Evolutionary conservation across 1,140 invertebrate species (phyloP), one percentile per base, ranked within the genome.

Genomic region (Sarcophaga bullata): DNA sequence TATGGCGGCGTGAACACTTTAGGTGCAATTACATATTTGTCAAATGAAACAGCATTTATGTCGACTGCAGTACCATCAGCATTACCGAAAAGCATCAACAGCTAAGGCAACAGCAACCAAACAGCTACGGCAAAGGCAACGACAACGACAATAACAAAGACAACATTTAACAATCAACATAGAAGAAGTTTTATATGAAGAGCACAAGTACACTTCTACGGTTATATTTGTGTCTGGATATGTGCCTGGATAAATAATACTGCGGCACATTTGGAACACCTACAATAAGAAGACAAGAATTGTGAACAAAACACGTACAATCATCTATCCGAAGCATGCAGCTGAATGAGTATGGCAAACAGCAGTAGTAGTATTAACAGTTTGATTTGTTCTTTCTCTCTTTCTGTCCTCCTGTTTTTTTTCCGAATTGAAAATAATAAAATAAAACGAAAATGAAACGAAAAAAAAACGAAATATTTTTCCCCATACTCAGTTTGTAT

Each of bases 11-110:
- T 83, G 84, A 81, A 84, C 86, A 87, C 84, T 86, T 86, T 85
- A 78, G 82, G 85, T 84, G 81, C 84, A 84, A 88, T 88, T 87
- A 85, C 85, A 87, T 85, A 87, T 86, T 87, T 87, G 86, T 84
- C 81, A 87, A 87, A 86, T 86, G 84, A 84, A 87, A 85, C 86
- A 85, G 86, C 85, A 88, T 86, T 86, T 85, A 85, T 85, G 84
- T 25, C 75, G 19, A 78, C n/a, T 19, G 48, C 75, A 78, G 4
- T 78, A 68, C 8, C 17, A 68, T 37, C 25, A 37, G 25, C 4
- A 37, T 37, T 37, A 37, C 25, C 4, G 25, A 37, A 37, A 37
- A 37, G 25, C 25, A 37, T 37, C 25, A 37, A 37, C 25, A 37
- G 25, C 25, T 4, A 37, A 37, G 25, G 25, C 25, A 37, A 37